Evolutionary conservation across 1,140 invertebrate species (phyloP).

Genomic region (Octopus sinensis): DNA sequence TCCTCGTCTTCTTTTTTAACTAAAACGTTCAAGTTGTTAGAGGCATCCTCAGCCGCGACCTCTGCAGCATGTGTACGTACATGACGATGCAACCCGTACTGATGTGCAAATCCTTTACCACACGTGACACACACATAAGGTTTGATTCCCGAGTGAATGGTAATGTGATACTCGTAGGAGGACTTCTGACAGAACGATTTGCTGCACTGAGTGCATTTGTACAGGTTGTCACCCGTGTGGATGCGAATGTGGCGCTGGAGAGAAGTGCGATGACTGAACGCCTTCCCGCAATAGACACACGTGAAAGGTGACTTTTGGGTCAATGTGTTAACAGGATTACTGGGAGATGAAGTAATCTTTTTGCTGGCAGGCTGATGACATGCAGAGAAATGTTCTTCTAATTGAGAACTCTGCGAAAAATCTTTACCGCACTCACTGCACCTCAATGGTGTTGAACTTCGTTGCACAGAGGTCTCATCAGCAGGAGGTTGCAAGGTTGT

Average conservation of each 20-base stretch:
- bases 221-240: conserved; percentile 57
- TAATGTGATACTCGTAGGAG: conserved; percentile 20
- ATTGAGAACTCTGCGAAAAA: conserved; percentile 84
- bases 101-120: conserved; percentile 32
- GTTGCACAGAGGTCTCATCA: too few species aligned
- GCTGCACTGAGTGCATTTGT: conserved; percentile 48
- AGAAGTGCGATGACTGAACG: conserved; percentile 83
- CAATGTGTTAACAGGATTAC: too few species aligned
- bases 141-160: conserved; percentile 20
- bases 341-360: conserved; percentile 48
- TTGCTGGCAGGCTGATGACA: conserved; percentile 69
- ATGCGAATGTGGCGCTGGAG: conserved; percentile 73
- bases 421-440: conserved; percentile 80
- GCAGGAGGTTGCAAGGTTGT: too few species aligned
- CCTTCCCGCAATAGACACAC: conserved; percentile 71
- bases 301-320: conserved; percentile 62
- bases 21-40: background rate
- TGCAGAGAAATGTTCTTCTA: conserved; percentile 72
- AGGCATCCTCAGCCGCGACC: background rate
- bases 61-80: conserved; percentile 62
- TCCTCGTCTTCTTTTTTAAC: background rate
- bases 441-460: too few species aligned
- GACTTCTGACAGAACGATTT: conserved; percentile 51
- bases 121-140: conserved; percentile 36
- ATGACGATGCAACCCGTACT: conserved; percentile 30